Evolutionary conservation across 1,140 invertebrate species (phyloP).

Genomic region (Coboldia fuscipes): DNA sequence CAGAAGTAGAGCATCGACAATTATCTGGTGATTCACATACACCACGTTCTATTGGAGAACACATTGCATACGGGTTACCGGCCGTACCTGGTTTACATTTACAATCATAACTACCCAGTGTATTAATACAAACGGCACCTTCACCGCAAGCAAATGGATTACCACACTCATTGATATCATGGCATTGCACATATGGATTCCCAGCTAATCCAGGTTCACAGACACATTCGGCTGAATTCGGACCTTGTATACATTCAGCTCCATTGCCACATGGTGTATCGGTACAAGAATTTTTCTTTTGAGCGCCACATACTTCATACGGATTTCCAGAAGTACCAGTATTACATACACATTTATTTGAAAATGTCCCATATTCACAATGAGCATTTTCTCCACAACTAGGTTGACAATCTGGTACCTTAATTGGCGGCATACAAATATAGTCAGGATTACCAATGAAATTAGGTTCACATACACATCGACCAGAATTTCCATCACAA

Average conservation of each 20-base stretch:
- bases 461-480: slow-evolving; percentile 67
- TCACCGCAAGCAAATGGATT: slow-evolving; percentile 61
- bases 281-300: slow-evolving; percentile 48
- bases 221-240: slow-evolving; percentile 51
- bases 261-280: slow-evolving; percentile 49
- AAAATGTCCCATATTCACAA: slow-evolving; percentile 53
- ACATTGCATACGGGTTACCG: slow-evolving; percentile 69
- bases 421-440: slow-evolving; percentile 69
- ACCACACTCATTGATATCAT: slow-evolving; percentile 68
- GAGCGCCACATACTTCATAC: slow-evolving; percentile 51
- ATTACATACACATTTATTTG: slow-evolving; percentile 64
- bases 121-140: slow-evolving; percentile 75
- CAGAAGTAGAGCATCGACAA: slow-evolving; percentile 43
- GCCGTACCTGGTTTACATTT: slow-evolving; percentile 56
- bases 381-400: slow-evolving; percentile 62
- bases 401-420: slow-evolving; percentile 57
- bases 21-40: slow-evolving; percentile 40
- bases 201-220: slow-evolving; percentile 64
- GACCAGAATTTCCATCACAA: slow-evolving; percentile 56
- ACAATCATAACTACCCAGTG: slow-evolving; percentile 68
- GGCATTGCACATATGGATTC: slow-evolving; percentile 68
- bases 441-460: slow-evolving; percentile 76
- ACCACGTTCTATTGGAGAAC: slow-evolving; percentile 38
- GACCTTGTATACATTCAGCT: slow-evolving; percentile 53
- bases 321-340: slow-evolving; percentile 68